Conservation (phyloP, 2,797 vertebrate species). For the Paedocypris micromegethes region DNA sequence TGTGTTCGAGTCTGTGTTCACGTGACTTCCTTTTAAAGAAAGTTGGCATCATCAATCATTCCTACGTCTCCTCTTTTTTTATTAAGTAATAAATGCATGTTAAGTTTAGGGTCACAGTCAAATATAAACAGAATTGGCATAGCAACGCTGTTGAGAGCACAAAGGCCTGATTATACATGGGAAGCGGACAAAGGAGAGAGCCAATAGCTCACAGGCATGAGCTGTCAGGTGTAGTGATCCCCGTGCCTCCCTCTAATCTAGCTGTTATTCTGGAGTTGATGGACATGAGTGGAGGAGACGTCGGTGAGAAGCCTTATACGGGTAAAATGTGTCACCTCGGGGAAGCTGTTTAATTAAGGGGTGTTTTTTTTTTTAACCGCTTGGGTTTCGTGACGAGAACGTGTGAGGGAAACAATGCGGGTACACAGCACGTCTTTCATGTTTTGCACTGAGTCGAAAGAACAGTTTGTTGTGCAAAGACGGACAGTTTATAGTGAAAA, state of each 20-base stretch:
- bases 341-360: constrained; percentile 49
- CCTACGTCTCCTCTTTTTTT: constrained; percentile 29
- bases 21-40: constrained; percentile 7
- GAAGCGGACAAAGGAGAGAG: constrained; percentile 26
- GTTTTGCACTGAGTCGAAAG: neutral
- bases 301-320: constrained; percentile 24
- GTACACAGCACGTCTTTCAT: neutral
- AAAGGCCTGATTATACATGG: constrained; percentile 36
- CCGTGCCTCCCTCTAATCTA: constrained; percentile 49
- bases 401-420: constrained; percentile 15
- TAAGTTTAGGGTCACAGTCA: constrained; percentile 35
- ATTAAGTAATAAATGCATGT: constrained; percentile 36
- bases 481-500: neutral
- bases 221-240: constrained; percentile 45
- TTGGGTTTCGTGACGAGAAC: constrained; percentile 11
- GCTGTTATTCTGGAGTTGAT: constrained; percentile 56
- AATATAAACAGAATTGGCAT: constrained; percentile 41
- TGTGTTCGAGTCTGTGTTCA: constrained; percentile 2
- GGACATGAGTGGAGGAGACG: constrained; percentile 53
- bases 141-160: constrained; percentile 37
- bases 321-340: constrained; percentile 49
- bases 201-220: constrained; percentile 49
- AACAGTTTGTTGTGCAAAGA: neutral
- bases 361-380: constrained; percentile 16
- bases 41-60: constrained; percentile 28